phyloP scores from a whole-genome alignment of 2,888 invertebrate genomes.

The Osmoderma eremita region DNA sequence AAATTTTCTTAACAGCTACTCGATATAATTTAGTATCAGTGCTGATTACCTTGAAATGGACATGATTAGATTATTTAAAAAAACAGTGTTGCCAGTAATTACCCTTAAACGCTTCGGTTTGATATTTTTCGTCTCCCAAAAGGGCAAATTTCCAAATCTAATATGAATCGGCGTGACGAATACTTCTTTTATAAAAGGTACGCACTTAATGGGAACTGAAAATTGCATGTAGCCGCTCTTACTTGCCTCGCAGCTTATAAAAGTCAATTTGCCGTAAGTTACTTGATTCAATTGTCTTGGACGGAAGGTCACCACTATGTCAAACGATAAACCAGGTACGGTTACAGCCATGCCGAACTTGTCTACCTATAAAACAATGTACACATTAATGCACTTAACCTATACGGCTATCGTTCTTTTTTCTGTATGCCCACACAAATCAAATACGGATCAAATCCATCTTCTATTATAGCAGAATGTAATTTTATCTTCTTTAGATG shows the following conservation, averaged over 20 bases:
- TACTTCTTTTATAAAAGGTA: constrained; percentile 22
- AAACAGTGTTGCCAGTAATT: background rate
- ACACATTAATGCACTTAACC: background rate
- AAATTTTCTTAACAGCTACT: constrained; percentile 27
- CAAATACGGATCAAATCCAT: constrained; percentile 32
- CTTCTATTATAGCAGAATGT: constrained; percentile 32
- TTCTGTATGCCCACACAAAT: constrained; percentile 22
- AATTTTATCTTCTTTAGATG: constrained; percentile 42
- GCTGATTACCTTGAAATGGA: constrained; percentile 33
- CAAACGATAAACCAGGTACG: constrained; percentile 46
- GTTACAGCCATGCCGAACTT: constrained; percentile 42
- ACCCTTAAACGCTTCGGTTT: constrained; percentile 22
- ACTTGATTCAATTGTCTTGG: constrained; percentile 30
- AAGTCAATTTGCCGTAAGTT: constrained; percentile 43
- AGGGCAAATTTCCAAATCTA: constrained; percentile 34
- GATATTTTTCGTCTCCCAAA: constrained; percentile 21
- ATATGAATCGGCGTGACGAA: constrained; percentile 39
- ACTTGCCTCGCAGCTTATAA: constrained; percentile 42
- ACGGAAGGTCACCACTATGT: constrained; percentile 43
- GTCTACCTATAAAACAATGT: constrained; percentile 40
- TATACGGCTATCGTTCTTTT: background rate
- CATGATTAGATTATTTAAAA: background rate
- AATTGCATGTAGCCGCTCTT: constrained; percentile 37
- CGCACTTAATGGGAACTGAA: constrained; percentile 43
- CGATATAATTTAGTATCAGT: constrained; percentile 1